These are phyloP conservation scores for Phataginus tricuspis DNA, from an alignment of 2,797 vertebrate species.

Conservation along the genomic window DNA sequence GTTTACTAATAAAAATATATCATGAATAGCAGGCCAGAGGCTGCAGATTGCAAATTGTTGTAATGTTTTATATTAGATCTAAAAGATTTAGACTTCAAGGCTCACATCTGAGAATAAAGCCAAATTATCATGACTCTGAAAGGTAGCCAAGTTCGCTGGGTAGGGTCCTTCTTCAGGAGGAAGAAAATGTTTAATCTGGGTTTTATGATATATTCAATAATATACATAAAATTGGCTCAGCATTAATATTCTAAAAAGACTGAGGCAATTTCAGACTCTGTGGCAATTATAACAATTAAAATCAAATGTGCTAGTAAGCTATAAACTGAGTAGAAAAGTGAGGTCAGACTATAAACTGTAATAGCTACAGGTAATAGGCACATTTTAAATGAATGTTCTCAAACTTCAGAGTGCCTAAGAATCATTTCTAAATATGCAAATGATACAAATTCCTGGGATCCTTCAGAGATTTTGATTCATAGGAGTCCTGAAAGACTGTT, in stretches of 20 bases:
- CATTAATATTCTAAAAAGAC: slow-evolving; percentile 20
- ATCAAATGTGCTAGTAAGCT: not conserved
- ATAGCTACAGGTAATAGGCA: not conserved
- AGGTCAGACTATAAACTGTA: not conserved
- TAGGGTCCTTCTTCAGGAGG: not conserved
- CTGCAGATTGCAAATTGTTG: not conserved
- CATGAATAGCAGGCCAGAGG: not conserved
- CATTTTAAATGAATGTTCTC: not conserved
- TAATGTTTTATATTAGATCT: not conserved
- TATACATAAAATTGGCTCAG: not conserved
- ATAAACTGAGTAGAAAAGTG: not conserved
- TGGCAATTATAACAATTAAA: not conserved
- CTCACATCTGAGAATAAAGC: slow-evolving; percentile 14
- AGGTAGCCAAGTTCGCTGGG: not conserved
- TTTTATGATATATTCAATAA: not conserved
- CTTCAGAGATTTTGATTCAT: slow-evolving; percentile 11
- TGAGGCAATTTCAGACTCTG: not conserved
- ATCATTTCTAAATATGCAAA: slow-evolving; percentile 32
- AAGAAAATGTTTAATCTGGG: slow-evolving; percentile 13
- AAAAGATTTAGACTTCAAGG: not conserved
- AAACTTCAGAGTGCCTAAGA: not conserved
- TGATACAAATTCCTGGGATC: not conserved
- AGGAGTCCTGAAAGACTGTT: not conserved
- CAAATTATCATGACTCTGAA: not conserved
- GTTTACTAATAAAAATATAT: slow-evolving; percentile 32